Base-by-base conservation (phyloP, 1,140 invertebrate genomes). In the Drosophila grimshawi region DNA sequence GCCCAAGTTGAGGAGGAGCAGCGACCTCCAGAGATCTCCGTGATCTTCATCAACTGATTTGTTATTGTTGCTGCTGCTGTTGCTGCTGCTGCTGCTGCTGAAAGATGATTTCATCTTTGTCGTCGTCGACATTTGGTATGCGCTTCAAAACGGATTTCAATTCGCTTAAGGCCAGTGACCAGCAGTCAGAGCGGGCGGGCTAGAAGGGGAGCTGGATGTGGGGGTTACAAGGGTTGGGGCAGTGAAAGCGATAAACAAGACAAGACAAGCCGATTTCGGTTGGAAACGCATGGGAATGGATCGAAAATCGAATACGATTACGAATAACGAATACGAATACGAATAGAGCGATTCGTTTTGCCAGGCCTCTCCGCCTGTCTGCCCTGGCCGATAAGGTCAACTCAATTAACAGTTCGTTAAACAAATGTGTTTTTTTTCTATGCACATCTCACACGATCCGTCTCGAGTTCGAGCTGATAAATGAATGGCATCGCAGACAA, bases 351-450 rank as follows among this genome's bases (percentile, higher is more conserved):
- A 76, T 76, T 76, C 29, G 73, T 60, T 71, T 49, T 49, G 67
- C 41, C 19, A 19, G 19, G 19, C 19, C 19, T 19, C 1, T 19
- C 19, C 1, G 19, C 19, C 19, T 19, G 19, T 19, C 19, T 19
- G 19, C 19, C 1, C 33, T 39, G 39, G 7, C 43, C 60, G 75
- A 74, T 78, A 80, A 80, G 78, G 78, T 78, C 70, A 78, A 74
- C 64, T 80, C 75, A 80, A 80, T 80, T 80, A 80, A 74, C 75
- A 64, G 56, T 30, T 65, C 64, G 78, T 80, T 80, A 78, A 77
- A 65, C 75, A 69, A 80, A 77, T 77, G 76, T 70, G 45, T 63
- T 64, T 59, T 46, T 32, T 51, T 33, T 62, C 32, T 56, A 43
- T 49, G 11, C 30, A 3, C 11, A 61, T 68, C 57, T 68, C 64